phyloP scores from a whole-genome alignment of 2,113 vertebrate species.

The Craseonycteris thonglongyai region DNA sequence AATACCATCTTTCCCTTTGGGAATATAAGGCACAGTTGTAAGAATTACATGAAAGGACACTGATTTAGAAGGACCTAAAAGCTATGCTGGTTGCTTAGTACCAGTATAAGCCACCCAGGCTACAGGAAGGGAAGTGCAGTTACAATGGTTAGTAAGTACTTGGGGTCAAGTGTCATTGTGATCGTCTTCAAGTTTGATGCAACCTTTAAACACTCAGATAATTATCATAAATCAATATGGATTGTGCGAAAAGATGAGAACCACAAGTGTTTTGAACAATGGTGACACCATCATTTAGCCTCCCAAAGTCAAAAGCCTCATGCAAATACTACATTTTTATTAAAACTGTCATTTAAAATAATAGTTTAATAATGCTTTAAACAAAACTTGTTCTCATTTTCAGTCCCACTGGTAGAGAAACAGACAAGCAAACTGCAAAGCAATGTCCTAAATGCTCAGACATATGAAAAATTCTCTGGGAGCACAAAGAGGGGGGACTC shows the following conservation, averaged over 20 bases:
- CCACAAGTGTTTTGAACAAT: background rate
- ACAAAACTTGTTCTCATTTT: background rate
- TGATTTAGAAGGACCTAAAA: background rate
- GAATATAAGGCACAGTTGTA: background rate
- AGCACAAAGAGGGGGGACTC: background rate
- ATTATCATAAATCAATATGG: background rate
- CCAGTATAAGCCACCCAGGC: background rate
- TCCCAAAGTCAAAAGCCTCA: background rate
- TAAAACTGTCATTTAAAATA: no score
- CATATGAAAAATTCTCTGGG: background rate
- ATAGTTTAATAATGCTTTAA: background rate
- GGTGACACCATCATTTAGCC: background rate
- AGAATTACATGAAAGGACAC: background rate
- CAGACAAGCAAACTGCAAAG: background rate
- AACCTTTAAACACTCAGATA: background rate
- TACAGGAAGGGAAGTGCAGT: background rate
- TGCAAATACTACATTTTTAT: background rate
- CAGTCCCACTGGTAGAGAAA: background rate
- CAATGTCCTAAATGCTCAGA: background rate
- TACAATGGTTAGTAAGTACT: background rate
- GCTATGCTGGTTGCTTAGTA: background rate
- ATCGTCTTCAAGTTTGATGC: background rate
- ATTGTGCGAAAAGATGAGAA: background rate
- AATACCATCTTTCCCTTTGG: background rate
- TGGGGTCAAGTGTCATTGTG: background rate